Evolutionary conservation across 2,888 invertebrate genomes (phyloP).

Genomic region (Heliconius aoede): DNA sequence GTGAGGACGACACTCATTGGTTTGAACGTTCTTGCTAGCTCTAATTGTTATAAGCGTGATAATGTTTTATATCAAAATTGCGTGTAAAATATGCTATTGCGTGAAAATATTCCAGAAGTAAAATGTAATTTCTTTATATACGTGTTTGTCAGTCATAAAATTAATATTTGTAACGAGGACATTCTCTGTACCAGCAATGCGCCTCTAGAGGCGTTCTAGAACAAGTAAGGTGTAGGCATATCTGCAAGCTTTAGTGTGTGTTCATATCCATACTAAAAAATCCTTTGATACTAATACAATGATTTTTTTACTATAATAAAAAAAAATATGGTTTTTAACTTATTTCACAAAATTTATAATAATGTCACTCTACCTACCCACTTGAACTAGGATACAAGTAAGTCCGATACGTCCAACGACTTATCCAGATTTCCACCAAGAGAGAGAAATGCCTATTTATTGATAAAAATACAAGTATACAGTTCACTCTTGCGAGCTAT

Average conservation of each 20-base stretch:
- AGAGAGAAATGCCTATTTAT: too few species aligned
- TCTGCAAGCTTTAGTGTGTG: neutral
- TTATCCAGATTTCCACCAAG: too few species aligned
- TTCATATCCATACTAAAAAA: neutral
- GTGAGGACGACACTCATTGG: constrained; percentile 6
- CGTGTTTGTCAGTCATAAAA: constrained; percentile 14
- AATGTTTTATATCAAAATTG: constrained; percentile 10
- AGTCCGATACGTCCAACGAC: too few species aligned
- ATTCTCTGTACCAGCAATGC: neutral
- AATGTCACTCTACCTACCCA: too few species aligned
- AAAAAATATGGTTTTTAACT: too few species aligned
- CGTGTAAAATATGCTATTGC: neutral
- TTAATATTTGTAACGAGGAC: neutral
- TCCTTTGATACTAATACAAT: neutral
- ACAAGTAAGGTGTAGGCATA: neutral
- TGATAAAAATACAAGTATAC: too few species aligned
- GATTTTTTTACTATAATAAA: neutral
- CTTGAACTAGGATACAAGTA: too few species aligned
- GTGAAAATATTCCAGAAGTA: constrained; percentile 1
- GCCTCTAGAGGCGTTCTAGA: too few species aligned
- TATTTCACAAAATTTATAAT: too few species aligned
- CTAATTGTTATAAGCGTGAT: constrained; percentile 4
- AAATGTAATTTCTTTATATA: constrained; percentile 17
- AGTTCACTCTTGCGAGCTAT: too few species aligned
- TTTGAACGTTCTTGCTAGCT: neutral